Conservation (phyloP, 2,113 vertebrate genomes). For the Hydrolagus affinis region DNA sequence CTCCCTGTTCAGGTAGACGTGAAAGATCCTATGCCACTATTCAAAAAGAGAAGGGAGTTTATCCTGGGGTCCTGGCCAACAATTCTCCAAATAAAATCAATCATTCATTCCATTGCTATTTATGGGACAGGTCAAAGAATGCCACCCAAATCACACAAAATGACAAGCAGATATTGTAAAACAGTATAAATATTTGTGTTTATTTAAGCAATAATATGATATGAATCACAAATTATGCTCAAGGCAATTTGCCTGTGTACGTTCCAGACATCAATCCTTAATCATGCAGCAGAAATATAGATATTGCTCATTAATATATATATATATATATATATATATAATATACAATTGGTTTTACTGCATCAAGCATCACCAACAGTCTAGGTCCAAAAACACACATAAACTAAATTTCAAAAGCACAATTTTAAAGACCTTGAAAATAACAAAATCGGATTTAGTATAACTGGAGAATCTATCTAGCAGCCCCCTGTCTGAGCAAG, state of each 20-base stretch:
- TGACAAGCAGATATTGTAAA: neutral
- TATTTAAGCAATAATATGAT: neutral
- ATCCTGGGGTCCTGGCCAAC: too few species aligned
- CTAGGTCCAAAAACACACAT: neutral
- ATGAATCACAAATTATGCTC: neutral
- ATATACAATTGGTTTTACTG: neutral
- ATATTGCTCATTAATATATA: neutral
- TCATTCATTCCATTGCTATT: too few species aligned
- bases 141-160: neutral
- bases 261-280: neutral
- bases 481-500: neutral
- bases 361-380: neutral
- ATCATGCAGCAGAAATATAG: neutral
- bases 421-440: neutral
- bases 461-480: neutral
- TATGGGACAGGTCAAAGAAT: too few species aligned
- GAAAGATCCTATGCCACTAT: too few species aligned
- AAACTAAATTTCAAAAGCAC: neutral
- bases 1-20: too few species aligned
- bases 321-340: neutral
- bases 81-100: too few species aligned
- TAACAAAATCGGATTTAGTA: neutral
- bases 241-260: neutral
- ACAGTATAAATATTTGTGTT: neutral
- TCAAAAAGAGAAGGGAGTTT: too few species aligned